Conservation (phyloP, 2,113 vertebrate genomes). For the Narcine bancroftii region DNA sequence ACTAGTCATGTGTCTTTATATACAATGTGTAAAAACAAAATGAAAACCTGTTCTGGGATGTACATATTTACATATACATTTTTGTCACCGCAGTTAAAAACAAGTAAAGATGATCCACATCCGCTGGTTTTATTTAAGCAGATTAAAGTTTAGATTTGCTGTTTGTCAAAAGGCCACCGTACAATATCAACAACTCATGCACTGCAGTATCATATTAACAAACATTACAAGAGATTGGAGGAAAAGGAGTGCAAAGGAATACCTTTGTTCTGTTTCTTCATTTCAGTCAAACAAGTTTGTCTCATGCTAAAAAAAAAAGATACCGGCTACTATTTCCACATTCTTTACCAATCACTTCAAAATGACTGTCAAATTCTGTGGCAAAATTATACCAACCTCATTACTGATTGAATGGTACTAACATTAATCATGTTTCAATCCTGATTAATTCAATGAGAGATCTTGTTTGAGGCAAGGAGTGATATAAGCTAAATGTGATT, state of each 20-base stretch:
- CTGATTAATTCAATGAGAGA: neutral
- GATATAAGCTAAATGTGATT: neutral
- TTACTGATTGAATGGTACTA: slow-evolving; percentile 9
- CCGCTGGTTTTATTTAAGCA: slow-evolving; percentile 20
- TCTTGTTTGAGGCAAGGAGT: neutral
- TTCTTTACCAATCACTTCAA: slow-evolving; percentile 5
- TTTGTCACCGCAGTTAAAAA: slow-evolving; percentile 4
- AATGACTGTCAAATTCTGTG: neutral
- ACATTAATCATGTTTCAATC: slow-evolving; percentile 20
- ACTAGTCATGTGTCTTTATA: no score
- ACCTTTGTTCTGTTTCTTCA: neutral
- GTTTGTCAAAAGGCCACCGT: slow-evolving; percentile 33
- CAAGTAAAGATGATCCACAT: neutral
- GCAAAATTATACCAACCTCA: neutral
- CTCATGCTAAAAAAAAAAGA: slow-evolving; percentile 21
- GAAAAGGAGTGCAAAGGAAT: slow-evolving; percentile 13
- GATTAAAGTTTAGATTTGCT: slow-evolving; percentile 37
- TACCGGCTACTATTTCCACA: neutral
- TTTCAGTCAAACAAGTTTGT: slow-evolving; percentile 26
- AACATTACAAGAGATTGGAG: slow-evolving; percentile 25
- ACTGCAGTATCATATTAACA: slow-evolving; percentile 30
- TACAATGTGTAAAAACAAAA: slow-evolving; percentile 41
- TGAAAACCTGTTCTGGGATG: neutral
- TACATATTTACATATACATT: neutral
- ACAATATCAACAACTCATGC: slow-evolving; percentile 28